Evolutionary conservation across 2,113 vertebrate genomes (phyloP).

Genomic region (Laterallus jamaicensis): DNA sequence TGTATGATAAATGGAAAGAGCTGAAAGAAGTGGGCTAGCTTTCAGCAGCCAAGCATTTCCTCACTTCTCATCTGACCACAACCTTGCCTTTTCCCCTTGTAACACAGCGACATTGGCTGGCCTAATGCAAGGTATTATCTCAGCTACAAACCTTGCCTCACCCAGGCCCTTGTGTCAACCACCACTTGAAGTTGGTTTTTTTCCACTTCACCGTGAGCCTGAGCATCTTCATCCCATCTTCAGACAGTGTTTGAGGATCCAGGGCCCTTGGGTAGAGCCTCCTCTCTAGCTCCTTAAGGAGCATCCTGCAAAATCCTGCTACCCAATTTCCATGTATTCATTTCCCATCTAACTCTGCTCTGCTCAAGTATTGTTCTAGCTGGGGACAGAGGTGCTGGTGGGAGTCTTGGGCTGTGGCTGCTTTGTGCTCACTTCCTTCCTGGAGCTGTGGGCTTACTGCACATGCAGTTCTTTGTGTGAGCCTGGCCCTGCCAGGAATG

Average conservation of each 20-base stretch:
- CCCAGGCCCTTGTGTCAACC: neutral
- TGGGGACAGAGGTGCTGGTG: neutral
- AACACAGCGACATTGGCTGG: neutral
- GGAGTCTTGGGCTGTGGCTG: neutral
- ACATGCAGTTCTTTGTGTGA: neutral
- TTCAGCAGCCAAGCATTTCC: neutral
- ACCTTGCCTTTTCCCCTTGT: neutral
- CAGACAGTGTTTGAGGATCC: neutral
- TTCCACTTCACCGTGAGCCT: neutral
- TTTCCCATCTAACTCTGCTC: neutral
- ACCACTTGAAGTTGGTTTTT: neutral
- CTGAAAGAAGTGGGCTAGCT: neutral
- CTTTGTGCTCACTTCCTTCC: neutral
- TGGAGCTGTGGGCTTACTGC: neutral
- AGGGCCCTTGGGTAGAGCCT: neutral
- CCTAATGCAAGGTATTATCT: neutral
- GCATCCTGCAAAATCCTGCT: neutral
- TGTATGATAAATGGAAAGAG: neutral
- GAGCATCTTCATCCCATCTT: neutral
- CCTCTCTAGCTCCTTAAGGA: neutral
- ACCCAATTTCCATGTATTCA: neutral
- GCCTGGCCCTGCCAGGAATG: accelerated
- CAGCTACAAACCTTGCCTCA: neutral
- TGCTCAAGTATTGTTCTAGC: neutral
- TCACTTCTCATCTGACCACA: neutral